These are phyloP conservation scores for Australoheros scitulus DNA, from an alignment of 2,113 vertebrate species.

Conservation along the genomic window DNA sequence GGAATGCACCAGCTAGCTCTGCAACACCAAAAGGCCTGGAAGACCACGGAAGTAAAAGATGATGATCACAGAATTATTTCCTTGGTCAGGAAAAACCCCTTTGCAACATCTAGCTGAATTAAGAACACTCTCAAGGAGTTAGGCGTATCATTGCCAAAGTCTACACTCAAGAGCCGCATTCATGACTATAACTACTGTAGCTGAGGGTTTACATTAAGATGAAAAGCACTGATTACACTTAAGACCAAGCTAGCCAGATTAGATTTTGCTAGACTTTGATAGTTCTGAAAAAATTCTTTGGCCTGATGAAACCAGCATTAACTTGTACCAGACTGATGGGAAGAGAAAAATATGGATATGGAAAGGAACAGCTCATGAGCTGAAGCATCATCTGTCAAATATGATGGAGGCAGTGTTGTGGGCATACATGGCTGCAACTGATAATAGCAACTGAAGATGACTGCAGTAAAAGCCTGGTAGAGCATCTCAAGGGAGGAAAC, in stretches of 20 bases:
- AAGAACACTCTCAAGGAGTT: neutral
- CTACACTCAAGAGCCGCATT: neutral
- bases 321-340: too few relatives aligned
- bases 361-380: neutral
- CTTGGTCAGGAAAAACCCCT: neutral
- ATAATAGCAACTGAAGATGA: neutral
- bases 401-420: neutral
- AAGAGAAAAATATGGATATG: too few relatives aligned
- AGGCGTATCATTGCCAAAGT: neutral
- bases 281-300: neutral
- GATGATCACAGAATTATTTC: neutral
- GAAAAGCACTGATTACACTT: neutral
- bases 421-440: neutral
- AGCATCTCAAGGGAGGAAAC: neutral
- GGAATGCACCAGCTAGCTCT: neutral
- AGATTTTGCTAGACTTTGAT: neutral
- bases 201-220: neutral
- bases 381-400: neutral
- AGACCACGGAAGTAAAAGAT: neutral
- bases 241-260: neutral
- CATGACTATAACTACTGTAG: neutral
- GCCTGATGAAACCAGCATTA: neutral
- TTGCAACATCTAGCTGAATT: neutral
- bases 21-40: neutral
- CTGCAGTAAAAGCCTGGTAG: neutral